A percentile compares a stretch with the other conserved stretches of the same genome.
Conservation (phyloP, 37 sponge, comb jelly and placozoan species). For the Cliona cf. orientalis region DNA sequence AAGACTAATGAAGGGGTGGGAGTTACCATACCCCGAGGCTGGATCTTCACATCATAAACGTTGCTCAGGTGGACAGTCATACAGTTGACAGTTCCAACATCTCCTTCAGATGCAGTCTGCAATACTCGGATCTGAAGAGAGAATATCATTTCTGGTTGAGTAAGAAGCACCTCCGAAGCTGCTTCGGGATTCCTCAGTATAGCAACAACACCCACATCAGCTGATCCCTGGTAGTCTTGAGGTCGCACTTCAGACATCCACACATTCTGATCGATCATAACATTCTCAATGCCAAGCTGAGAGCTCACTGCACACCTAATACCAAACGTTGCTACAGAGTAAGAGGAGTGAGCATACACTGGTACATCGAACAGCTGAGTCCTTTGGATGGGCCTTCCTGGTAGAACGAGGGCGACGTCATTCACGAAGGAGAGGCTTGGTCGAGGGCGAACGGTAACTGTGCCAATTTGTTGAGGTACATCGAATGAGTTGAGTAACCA, state of each 20-base stretch:
- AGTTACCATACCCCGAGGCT: constrained; percentile 37
- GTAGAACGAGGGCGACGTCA: constrained; percentile 56
- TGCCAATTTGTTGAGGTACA: constrained; percentile 40
- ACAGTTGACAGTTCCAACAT: constrained; percentile 37
- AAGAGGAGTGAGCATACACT: constrained; percentile 51
- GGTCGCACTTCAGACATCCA: constrained; percentile 62
- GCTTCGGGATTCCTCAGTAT: constrained; percentile 62
- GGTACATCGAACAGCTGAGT: constrained; percentile 51
- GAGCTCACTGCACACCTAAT: constrained; percentile 42
- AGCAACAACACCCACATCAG: constrained; percentile 40
- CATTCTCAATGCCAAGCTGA: constrained; percentile 25
- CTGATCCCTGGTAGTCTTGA: neutral
- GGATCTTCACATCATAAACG: constrained; percentile 69
- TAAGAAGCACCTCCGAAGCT: neutral
- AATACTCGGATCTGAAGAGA: constrained; percentile 33
- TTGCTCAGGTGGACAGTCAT: constrained; percentile 57
- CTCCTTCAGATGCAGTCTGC: constrained; percentile 14
- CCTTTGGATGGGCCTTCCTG: constrained; percentile 39
- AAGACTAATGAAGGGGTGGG: constrained; percentile 25
- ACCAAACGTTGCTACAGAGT: constrained; percentile 70
- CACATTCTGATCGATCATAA: constrained; percentile 31
- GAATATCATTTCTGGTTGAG: constrained; percentile 34
- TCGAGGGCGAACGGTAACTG: constrained; percentile 17
- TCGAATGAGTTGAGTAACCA: constrained; percentile 32
- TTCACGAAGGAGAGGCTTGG: neutral